A percentile compares a stretch with the other conserved stretches of the same genome.
These are phyloP conservation scores for Catostomus latipinnis DNA, from an alignment of 2,797 vertebrate genomes.

Conservation along the genomic window DNA sequence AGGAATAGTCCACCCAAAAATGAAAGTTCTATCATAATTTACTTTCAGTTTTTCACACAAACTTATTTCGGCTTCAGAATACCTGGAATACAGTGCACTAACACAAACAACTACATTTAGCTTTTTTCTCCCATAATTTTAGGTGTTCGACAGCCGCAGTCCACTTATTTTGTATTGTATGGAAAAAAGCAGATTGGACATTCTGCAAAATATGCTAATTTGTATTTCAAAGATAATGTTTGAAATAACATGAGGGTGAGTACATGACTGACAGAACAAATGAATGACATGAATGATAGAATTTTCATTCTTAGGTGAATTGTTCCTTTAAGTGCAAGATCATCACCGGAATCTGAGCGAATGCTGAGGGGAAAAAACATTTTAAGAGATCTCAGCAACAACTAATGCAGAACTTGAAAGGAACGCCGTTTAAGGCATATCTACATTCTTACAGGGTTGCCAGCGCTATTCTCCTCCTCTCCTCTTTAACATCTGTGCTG, in stretches of 20 bases:
- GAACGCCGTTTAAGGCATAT: constrained; percentile 47
- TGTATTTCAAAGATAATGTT: neutral
- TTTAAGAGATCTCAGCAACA: neutral
- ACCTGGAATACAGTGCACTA: too few relatives aligned
- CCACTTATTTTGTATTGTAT: neutral
- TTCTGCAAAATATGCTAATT: neutral
- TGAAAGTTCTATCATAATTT: too few relatives aligned
- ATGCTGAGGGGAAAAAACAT: neutral
- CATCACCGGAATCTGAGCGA: neutral
- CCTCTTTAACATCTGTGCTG: constrained; percentile 22
- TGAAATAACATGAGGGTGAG: neutral
- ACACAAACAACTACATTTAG: too few relatives aligned
- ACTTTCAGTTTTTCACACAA: too few relatives aligned
- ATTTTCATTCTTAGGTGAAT: neutral
- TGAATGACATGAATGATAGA: neutral
- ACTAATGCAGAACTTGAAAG: constrained; percentile 30
- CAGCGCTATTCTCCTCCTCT: constrained; percentile 29
- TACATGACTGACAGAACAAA: neutral
- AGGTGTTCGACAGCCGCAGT: neutral
- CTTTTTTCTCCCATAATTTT: too few relatives aligned
- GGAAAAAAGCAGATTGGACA: neutral
- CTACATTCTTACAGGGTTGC: constrained; percentile 51
- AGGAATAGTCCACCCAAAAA: neutral
- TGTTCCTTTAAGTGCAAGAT: neutral
- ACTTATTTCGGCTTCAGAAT: too few relatives aligned